Conservation (phyloP, 2,113 vertebrate genomes). For the Puntigrus tetrazona region DNA sequence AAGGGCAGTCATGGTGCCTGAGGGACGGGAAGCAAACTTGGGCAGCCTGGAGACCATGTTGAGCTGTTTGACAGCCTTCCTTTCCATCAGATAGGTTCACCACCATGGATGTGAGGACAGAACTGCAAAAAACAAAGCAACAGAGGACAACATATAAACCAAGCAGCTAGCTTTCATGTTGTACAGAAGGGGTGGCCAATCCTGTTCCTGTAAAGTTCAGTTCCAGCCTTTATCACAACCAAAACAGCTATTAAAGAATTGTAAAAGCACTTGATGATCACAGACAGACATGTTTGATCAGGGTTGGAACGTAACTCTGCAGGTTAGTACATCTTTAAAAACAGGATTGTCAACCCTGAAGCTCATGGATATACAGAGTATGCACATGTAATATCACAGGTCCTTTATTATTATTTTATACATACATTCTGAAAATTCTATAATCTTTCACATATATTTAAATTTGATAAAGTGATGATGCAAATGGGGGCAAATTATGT, state of each 20-base stretch:
- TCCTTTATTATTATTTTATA: background rate
- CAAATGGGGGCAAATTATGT: background rate
- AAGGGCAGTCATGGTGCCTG: conserved; percentile 60
- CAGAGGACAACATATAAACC: background rate
- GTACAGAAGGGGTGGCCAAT: background rate
- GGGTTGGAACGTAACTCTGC: background rate
- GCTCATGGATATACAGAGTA: background rate
- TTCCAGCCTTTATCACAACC: background rate
- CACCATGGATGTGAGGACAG: conserved; percentile 77
- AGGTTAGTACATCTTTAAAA: background rate
- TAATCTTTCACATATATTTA: too few relatives aligned
- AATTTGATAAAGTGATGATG: background rate
- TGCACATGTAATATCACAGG: background rate
- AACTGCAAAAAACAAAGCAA: conserved; percentile 42
- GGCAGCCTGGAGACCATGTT: conserved; percentile 90
- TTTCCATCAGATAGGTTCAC: conserved; percentile 85
- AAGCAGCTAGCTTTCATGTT: background rate
- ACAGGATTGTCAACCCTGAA: background rate
- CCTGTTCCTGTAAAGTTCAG: background rate
- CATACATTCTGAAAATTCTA: background rate
- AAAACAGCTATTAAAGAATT: background rate
- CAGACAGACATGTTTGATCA: background rate
- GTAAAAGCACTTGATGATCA: background rate
- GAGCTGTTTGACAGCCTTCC: conserved; percentile 80
- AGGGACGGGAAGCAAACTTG: conserved; percentile 82